These are phyloP conservation scores for Eupeodes luniger DNA, from an alignment of 2,888 invertebrate species.

Conservation along the genomic window DNA sequence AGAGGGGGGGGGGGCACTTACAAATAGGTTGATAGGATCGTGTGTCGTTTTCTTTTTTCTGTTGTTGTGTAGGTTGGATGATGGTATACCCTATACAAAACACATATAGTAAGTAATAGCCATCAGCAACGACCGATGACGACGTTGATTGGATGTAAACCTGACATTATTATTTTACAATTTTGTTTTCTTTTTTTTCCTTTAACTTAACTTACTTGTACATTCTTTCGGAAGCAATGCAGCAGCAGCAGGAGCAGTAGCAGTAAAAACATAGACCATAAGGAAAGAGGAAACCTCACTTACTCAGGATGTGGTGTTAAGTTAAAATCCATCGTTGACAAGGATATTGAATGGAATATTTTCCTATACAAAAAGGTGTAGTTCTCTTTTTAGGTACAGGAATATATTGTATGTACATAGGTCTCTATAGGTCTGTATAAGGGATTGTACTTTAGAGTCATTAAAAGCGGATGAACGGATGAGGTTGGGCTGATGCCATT, in stretches of 20 bases:
- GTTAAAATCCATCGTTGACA: slow-evolving; percentile 33
- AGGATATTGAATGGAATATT: slow-evolving; percentile 46
- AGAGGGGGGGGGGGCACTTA: background rate
- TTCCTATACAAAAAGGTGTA: slow-evolving; percentile 9
- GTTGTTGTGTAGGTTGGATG: too few relatives aligned
- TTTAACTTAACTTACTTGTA: background rate
- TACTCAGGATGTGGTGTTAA: slow-evolving; percentile 39
- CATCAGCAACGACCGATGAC: slow-evolving; percentile 23
- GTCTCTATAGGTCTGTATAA: too few relatives aligned
- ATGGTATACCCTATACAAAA: too few relatives aligned
- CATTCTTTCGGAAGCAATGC: background rate
- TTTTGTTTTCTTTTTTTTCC: slow-evolving; percentile 8
- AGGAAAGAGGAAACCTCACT: slow-evolving; percentile 6
- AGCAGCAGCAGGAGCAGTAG: background rate
- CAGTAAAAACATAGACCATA: too few relatives aligned
- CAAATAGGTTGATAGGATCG: slow-evolving; percentile 39
- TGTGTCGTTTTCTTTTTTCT: slow-evolving; percentile 17
- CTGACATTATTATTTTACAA: slow-evolving; percentile 41
- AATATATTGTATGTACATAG: too few relatives aligned
- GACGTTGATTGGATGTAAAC: slow-evolving; percentile 38
- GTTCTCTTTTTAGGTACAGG: background rate
- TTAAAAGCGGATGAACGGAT: slow-evolving; percentile 32
- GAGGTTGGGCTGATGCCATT: slow-evolving; percentile 23
- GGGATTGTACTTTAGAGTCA: slow-evolving; percentile 19
- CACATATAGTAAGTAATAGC: slow-evolving; percentile 29